phyloP scores from a whole-genome alignment of 2,888 invertebrate genomes.

The Acheta domesticus region DNA sequence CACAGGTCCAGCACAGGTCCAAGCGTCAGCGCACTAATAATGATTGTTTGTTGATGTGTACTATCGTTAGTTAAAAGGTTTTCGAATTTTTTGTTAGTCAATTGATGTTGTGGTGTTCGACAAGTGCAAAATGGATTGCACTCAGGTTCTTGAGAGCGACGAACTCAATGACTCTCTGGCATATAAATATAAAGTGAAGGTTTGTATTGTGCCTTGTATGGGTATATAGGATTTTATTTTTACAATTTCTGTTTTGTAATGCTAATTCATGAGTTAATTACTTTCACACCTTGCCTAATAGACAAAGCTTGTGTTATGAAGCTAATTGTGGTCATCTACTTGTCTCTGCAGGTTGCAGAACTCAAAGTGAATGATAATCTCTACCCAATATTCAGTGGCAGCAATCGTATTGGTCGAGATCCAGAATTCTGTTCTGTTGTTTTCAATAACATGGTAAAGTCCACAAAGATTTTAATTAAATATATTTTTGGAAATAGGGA shows the following conservation, averaged over 20 bases:
- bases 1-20: too few species aligned
- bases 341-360: background rate
- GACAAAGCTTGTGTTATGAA: background rate
- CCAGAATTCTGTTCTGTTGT: slow-evolving; percentile 8
- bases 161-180: background rate
- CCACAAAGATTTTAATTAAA: too few species aligned
- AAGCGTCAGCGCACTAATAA: too few species aligned
- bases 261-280: too few species aligned
- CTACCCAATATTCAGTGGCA: background rate
- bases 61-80: background rate
- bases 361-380: background rate
- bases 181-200: background rate
- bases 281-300: too few species aligned
- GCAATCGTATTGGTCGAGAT: background rate
- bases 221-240: background rate
- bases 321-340: background rate
- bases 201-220: background rate
- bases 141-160: background rate
- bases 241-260: too few species aligned
- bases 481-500: too few species aligned
- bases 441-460: background rate
- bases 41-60: too few species aligned
- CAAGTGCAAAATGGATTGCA: background rate
- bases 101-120: background rate
- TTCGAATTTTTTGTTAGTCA: background rate